Conservation (phyloP, 2,888 invertebrate genomes). For the Drosophila conformis region DNA sequence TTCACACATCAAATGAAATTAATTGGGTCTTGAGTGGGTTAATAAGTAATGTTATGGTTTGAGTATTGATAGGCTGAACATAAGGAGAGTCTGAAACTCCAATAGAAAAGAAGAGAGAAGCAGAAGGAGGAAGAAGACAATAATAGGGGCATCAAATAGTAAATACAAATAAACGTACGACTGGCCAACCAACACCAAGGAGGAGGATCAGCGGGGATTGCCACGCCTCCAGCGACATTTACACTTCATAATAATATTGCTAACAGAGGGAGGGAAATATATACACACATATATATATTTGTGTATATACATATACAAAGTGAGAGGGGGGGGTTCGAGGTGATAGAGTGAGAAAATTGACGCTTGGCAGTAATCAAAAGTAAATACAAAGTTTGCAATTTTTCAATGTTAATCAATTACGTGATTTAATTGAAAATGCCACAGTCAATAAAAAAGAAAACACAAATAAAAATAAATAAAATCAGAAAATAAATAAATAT, state of each 20-base stretch:
- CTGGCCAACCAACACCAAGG: background rate
- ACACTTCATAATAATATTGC: background rate
- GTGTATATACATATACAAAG: background rate
- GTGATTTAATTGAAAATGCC: constrained; percentile 75
- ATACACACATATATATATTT: background rate
- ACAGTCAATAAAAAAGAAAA: constrained; percentile 65
- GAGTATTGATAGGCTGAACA: background rate
- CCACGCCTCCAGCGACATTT: background rate
- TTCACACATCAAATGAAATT: background rate
- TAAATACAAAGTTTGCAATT: constrained; percentile 67
- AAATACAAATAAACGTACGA: background rate
- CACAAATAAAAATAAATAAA: constrained; percentile 29
- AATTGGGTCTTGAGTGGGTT: background rate
- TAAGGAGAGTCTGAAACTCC: background rate
- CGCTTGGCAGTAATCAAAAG: constrained; percentile 61
- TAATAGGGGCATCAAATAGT: background rate
- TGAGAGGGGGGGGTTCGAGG: background rate
- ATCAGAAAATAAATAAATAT: constrained; percentile 19
- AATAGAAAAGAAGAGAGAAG: background rate
- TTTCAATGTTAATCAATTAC: constrained; percentile 74
- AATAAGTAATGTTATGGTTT: background rate
- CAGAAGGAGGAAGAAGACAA: background rate
- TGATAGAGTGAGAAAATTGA: constrained; percentile 17
- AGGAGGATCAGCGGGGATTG: background rate
- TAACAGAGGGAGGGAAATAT: background rate